Evolutionary conservation across 2,113 vertebrate species (phyloP).

Genomic region (Neogale vison): DNA sequence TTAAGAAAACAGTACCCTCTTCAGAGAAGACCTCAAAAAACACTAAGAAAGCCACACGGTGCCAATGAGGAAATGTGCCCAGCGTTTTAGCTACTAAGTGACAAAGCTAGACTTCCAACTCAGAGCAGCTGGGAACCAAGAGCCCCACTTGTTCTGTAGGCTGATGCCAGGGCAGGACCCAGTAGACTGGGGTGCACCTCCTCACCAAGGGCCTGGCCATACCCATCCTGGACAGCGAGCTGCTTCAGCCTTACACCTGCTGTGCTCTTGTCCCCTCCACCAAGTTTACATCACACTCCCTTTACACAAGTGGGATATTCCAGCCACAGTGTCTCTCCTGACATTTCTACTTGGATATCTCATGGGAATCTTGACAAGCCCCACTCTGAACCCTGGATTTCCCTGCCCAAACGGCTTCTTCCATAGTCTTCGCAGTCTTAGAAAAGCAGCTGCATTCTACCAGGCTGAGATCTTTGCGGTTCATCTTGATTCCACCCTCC

Average conservation of each 20-base stretch:
- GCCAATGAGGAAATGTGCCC: not conserved
- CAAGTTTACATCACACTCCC: not conserved
- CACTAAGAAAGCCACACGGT: not conserved
- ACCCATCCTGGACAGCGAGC: not conserved
- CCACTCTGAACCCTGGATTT: not conserved
- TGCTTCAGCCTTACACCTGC: not conserved
- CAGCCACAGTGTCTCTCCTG: too few relatives aligned
- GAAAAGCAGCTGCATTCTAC: not conserved
- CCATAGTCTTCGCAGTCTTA: not conserved
- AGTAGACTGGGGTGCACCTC: fast-evolving
- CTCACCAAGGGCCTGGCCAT: not conserved
- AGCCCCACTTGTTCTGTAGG: not conserved
- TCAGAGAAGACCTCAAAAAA: not conserved
- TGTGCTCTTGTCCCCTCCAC: not conserved
- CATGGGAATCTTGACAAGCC: not conserved
- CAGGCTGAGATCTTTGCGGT: not conserved
- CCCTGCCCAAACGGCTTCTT: not conserved
- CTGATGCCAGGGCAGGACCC: not conserved
- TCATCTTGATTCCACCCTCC: not conserved
- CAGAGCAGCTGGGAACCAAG: not conserved
- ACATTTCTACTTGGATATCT: not conserved
- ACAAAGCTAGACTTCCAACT: not conserved
- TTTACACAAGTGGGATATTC: not conserved
- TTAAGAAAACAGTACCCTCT: not conserved
- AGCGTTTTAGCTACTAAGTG: not conserved